These are phyloP conservation scores for Castor canadensis DNA, from an alignment of 2,113 vertebrate genomes.

Conservation along the genomic window DNA sequence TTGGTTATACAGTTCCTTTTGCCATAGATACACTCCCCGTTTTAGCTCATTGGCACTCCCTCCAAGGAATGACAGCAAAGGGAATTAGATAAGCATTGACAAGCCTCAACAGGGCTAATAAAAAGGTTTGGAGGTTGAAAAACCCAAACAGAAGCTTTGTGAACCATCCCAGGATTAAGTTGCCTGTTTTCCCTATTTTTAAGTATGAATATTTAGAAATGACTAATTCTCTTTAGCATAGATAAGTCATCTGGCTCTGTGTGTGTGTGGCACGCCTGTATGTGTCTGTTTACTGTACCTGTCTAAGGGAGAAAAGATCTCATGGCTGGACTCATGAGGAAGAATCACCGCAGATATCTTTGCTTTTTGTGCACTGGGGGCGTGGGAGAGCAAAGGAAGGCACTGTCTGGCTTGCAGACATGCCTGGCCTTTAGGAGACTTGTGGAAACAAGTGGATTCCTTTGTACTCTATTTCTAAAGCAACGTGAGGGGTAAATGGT, in stretches of 20 bases:
- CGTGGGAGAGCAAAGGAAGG: too few species aligned
- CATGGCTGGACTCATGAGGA: neutral
- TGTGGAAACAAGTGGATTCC: neutral
- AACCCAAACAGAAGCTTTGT: neutral
- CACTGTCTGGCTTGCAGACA: neutral
- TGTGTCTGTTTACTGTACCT: neutral
- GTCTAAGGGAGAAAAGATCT: neutral
- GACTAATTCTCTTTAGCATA: neutral
- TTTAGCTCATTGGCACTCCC: neutral
- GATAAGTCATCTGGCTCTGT: neutral
- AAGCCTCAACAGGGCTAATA: neutral
- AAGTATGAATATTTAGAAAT: constrained; percentile 23
- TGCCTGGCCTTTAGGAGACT: neutral
- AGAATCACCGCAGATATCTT: constrained; percentile 11
- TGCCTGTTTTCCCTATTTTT: neutral
- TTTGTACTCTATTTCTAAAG: constrained; percentile 42
- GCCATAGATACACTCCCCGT: neutral
- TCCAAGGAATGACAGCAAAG: neutral
- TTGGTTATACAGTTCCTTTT: neutral
- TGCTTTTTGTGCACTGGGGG: neutral
- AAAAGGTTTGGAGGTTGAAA: neutral
- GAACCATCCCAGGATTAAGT: neutral
- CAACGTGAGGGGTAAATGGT: too few species aligned
- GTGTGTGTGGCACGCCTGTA: neutral
- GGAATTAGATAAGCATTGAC: neutral